Percentiles rank a stretch among this genome's conserved stretches.
phyloP scores from a whole-genome alignment of 2,888 invertebrate species.

The Amorpha juglandis region DNA sequence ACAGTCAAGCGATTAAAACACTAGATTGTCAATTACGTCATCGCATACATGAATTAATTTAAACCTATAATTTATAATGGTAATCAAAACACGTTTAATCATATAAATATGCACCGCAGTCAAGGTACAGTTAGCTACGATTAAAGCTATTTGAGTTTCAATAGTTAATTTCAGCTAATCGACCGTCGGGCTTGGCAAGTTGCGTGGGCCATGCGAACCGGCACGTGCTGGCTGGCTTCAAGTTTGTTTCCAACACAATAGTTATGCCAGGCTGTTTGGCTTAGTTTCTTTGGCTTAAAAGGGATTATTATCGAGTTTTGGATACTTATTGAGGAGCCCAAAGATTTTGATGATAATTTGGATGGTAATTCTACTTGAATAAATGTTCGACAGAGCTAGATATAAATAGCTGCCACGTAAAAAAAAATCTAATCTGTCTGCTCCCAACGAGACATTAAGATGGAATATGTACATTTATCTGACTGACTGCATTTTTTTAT shows the following conservation, averaged over 20 bases:
- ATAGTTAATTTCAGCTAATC: slow-evolving; percentile 42
- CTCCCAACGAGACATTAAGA: too few relatives aligned
- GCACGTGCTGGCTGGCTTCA: slow-evolving; percentile 32
- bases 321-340: too few relatives aligned
- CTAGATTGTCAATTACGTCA: background rate
- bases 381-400: too few relatives aligned
- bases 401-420: too few relatives aligned
- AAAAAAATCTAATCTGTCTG: too few relatives aligned
- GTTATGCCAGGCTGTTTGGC: background rate
- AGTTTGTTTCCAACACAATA: background rate
- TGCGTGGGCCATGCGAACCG: slow-evolving; percentile 41
- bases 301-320: background rate
- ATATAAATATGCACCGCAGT: background rate
- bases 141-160: slow-evolving; percentile 37
- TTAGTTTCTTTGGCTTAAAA: background rate
- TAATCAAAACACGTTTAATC: slow-evolving; percentile 3
- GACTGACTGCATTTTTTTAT: too few relatives aligned
- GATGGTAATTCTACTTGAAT: too few relatives aligned
- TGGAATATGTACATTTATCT: too few relatives aligned
- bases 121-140: background rate
- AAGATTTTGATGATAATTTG: too few relatives aligned
- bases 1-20: too few relatives aligned
- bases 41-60: background rate
- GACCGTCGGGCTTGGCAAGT: slow-evolving; percentile 33
- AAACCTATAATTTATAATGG: background rate